Base-by-base conservation (phyloP, 1,140 invertebrate species). In the Zaprionus lachaisei region DNA sequence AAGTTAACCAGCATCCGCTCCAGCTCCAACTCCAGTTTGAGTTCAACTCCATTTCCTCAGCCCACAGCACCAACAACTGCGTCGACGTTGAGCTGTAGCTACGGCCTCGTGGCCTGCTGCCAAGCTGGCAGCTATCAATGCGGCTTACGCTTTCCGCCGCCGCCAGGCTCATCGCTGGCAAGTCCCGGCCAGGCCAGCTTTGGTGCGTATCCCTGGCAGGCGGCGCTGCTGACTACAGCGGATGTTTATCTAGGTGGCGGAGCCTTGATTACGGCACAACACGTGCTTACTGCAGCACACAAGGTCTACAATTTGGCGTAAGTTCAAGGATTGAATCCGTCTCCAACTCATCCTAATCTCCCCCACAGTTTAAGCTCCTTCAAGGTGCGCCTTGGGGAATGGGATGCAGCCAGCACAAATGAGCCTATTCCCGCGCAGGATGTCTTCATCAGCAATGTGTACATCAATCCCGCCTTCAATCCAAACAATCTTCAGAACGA, bases 231-330 rank as follows among this genome's bases (percentile, higher is more conserved):
- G 1, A 92, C 93, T 56, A 44, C 72, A 3, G 78, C 79, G 15
- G 93, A 96, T 79, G 93, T 93, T 58, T 96, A 96, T 79, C 72
- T 96, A 41, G 96, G 95, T 17, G 95, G 95, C 15, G 96, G 95
- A 7, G 95, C 95, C 6, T 92, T 97, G 4, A 94, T 96, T 47
- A 94, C 94, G 73, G 79, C 93, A 14, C 93, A 94, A 22, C 94
- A 96, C 83, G 94, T 96, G 6, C 81, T 96, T 2, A 96, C 96
- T 3, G 95, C 94, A 2, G 95, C 95, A 24, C 96, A 96, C 83
- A 95, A 96, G 89, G 93, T 96, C 37, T 83, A 93, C 28, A 77
- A 93, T 58, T 94, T 95, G 66, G 78, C 93, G 95, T 96, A 93
- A 95, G 94, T 94, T 22, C 12, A 26, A n/a, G 15, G 2, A 1